Percentiles rank a stretch among this genome's conserved stretches.
phyloP scores from a whole-genome alignment of 2,113 vertebrate species.

The Ploceus nigricollis region DNA sequence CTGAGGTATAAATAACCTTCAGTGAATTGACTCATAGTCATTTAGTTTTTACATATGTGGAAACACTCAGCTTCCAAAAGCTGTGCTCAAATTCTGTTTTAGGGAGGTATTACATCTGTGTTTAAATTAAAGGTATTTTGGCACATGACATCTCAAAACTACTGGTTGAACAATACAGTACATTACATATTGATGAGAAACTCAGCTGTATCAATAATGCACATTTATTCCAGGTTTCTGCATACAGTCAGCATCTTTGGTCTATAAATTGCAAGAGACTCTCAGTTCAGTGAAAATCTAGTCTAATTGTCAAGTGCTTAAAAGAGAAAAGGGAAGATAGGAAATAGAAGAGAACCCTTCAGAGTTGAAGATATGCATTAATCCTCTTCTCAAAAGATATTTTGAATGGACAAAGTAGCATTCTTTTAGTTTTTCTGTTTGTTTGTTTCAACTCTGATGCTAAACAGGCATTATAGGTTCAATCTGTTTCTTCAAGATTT shows the following conservation, averaged over 20 bases:
- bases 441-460: not conserved
- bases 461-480: not conserved
- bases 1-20: slow-evolving; percentile 76
- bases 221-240: slow-evolving; percentile 55
- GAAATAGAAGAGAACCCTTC: not conserved
- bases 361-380: not conserved
- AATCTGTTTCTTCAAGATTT: not conserved
- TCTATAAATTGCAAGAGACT: slow-evolving; percentile 1
- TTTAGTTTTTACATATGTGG: slow-evolving; percentile 22
- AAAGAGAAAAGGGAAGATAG: not conserved
- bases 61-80: slow-evolving; percentile 61
- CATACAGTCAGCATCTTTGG: not conserved
- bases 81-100: slow-evolving; percentile 32
- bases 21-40: slow-evolving; percentile 55
- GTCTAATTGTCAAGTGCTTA: not conserved
- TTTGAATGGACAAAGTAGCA: not conserved
- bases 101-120: slow-evolving; percentile 17
- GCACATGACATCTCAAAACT: slow-evolving; percentile 32
- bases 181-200: slow-evolving; percentile 16
- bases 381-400: not conserved
- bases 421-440: not conserved
- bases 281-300: not conserved
- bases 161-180: slow-evolving; percentile 30
- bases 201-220: slow-evolving; percentile 8
- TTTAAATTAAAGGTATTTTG: slow-evolving; percentile 58